Conservation (phyloP, 2,797 vertebrate genomes). For the Anabas testudineus region DNA sequence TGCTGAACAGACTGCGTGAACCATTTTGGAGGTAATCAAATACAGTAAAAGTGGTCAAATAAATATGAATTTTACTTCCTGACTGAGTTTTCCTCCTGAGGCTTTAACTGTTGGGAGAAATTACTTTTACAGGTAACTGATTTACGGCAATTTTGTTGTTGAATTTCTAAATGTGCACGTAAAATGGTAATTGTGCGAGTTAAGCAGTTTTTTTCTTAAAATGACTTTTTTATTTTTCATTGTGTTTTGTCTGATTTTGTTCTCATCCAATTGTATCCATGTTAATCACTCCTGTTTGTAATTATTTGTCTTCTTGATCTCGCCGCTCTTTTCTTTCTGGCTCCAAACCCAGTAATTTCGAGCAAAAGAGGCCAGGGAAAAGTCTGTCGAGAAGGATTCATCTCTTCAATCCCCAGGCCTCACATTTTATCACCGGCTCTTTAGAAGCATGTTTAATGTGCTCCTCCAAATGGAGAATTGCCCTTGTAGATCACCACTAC, state of each 20-base stretch:
- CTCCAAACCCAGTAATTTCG: constrained; percentile 56
- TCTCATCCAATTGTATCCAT: background rate
- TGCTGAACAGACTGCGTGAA: too few species aligned
- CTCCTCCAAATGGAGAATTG: constrained; percentile 66
- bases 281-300: constrained; percentile 2
- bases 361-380: constrained; percentile 39
- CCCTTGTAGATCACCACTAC: constrained; percentile 66
- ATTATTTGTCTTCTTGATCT: constrained; percentile 39
- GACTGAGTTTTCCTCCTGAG: constrained; percentile 6
- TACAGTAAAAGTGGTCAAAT: background rate
- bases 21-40: background rate
- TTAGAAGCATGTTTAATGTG: constrained; percentile 72
- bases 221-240: background rate
- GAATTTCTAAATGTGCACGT: background rate
- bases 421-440: constrained; percentile 65
- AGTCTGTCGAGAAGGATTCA: constrained; percentile 67
- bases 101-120: constrained; percentile 8
- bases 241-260: constrained; percentile 4
- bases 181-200: background rate
- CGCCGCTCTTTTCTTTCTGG: constrained; percentile 8
- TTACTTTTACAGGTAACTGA: constrained; percentile 9
- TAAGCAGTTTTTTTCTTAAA: constrained; percentile 10
- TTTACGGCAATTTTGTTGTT: background rate
- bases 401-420: constrained; percentile 58
- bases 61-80: background rate